Percentiles rank a stretch among this genome's conserved stretches.
These are phyloP conservation scores for Cheilosia grossa DNA, from an alignment of 2,888 invertebrate genomes.

Conservation along the genomic window DNA sequence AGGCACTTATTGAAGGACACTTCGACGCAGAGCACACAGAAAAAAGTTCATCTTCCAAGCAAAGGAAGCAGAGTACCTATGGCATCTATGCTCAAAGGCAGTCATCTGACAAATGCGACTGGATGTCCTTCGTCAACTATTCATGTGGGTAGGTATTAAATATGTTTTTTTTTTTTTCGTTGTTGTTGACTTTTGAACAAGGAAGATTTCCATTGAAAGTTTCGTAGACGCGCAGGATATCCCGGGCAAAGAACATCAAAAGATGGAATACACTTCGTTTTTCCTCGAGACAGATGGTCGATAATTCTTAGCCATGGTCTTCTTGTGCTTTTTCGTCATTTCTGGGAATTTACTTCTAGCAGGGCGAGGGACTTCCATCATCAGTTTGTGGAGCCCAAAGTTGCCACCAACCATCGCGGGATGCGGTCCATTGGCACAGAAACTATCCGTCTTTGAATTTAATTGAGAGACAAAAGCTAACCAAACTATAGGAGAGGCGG, in stretches of 20 bases:
- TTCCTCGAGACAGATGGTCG: constrained; percentile 18
- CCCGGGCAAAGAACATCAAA: neutral
- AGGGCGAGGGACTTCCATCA: constrained; percentile 11
- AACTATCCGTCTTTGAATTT: constrained; percentile 45
- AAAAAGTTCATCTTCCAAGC: constrained; percentile 41
- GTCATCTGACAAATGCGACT: constrained; percentile 4
- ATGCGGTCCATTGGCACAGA: constrained; percentile 7
- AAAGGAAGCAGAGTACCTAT: constrained; percentile 1
- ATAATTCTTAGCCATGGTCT: constrained; percentile 13
- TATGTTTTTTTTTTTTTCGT: neutral
- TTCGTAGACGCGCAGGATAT: constrained; percentile 11
- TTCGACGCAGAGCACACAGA: constrained; percentile 21
- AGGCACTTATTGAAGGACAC: constrained; percentile 56
- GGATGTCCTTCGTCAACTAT: constrained; percentile 41
- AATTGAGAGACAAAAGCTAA: constrained; percentile 66
- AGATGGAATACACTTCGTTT: neutral
- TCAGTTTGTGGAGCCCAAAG: neutral
- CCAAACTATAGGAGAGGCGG: constrained; percentile 31
- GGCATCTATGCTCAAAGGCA: constrained; percentile 5
- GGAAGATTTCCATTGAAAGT: constrained; percentile 28
- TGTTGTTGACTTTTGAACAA: neutral
- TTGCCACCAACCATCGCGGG: neutral
- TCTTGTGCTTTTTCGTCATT: neutral
- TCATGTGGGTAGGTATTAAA: constrained; percentile 6
- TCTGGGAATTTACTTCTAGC: neutral